A percentile compares a stretch with the other conserved stretches of the same genome.
phyloP scores from a whole-genome alignment of 2,797 vertebrate species.

The Astyanax mexicanus region DNA sequence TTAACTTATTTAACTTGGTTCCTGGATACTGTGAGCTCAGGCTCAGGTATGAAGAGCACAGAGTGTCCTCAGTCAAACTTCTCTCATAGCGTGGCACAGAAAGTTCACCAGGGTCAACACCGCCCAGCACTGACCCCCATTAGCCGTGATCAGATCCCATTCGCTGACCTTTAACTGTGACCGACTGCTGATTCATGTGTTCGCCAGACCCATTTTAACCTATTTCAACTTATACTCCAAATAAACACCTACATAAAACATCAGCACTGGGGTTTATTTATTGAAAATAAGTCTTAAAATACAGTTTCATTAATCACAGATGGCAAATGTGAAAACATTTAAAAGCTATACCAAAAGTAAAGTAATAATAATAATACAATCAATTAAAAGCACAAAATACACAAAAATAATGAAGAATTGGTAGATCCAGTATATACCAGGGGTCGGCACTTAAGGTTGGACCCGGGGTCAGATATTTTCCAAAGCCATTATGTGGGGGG shows the following conservation, averaged over 20 bases:
- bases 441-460: no score
- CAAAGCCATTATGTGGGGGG: no score
- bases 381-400: no score
- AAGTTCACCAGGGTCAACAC: background rate
- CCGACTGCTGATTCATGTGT: background rate
- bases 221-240: constrained; percentile 13
- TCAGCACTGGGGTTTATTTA: background rate
- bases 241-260: constrained; percentile 7
- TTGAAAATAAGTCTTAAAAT: background rate
- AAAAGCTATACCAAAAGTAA: no score
- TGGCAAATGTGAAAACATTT: no score
- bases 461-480: no score
- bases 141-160: background rate
- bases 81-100: background rate
- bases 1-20: background rate
- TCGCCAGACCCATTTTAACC: background rate
- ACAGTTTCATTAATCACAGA: no score
- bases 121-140: background rate
- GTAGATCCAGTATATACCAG: no score
- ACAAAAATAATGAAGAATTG: no score
- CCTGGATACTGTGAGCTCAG: background rate
- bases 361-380: no score
- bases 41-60: background rate
- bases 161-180: background rate
- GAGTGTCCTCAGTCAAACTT: constrained; percentile 2